Evolutionary conservation across 1,140 invertebrate genomes (phyloP).

Genomic region (Drosophila persimilis): DNA sequence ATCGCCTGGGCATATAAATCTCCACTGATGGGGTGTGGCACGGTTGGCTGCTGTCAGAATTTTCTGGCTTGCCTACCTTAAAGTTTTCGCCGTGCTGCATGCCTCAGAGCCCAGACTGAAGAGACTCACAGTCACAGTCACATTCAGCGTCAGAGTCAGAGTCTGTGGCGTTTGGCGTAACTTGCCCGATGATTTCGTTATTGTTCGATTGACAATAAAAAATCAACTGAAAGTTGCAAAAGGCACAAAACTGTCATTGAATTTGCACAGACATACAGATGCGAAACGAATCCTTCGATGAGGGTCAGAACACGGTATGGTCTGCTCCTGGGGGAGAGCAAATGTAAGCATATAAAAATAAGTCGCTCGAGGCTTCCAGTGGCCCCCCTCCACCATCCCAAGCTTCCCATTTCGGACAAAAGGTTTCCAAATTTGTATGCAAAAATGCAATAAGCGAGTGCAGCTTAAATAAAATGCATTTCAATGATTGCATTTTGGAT

Average conservation of each 20-base stretch:
- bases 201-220: conserved; percentile 82
- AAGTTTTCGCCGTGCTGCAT: conserved; percentile 72
- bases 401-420: conserved; percentile 28
- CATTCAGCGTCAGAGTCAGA: conserved; percentile 6
- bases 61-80: conserved; percentile 67
- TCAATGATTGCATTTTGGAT: conserved; percentile 79
- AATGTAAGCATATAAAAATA: conserved; percentile 76
- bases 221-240: conserved; percentile 79
- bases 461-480: conserved; percentile 80
- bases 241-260: conserved; percentile 75
- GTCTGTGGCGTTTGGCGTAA: conserved; percentile 73
- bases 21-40: conserved; percentile 77
- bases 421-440: conserved; percentile 70
- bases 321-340: conserved; percentile 17
- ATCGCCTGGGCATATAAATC: conserved; percentile 80
- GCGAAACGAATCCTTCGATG: not conserved
- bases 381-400: not conserved
- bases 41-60: conserved; percentile 43
- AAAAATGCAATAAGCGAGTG: conserved; percentile 75
- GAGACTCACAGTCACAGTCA: not conserved
- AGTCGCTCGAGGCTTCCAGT: conserved; percentile 52
- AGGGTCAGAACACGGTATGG: conserved; percentile 17
- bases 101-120: conserved; percentile 19
- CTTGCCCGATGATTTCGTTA: conserved; percentile 80
- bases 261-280: conserved; percentile 36